A percentile compares a stretch with the other conserved stretches of the same genome.
Evolutionary conservation across 2,113 vertebrate genomes (phyloP).

Genomic region (Leptodactylus fuscus): DNA sequence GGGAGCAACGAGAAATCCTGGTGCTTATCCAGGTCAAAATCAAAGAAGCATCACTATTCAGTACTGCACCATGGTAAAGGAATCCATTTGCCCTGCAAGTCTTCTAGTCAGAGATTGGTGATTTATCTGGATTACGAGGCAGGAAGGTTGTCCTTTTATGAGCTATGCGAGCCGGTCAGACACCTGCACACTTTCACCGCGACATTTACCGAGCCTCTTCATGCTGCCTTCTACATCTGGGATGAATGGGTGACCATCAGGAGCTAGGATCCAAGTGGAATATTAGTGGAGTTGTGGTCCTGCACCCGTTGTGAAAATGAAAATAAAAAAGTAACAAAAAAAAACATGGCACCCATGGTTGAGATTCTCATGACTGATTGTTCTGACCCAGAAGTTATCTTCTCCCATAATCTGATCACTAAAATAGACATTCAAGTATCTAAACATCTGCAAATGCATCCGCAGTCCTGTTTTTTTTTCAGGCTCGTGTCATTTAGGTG

Average conservation of each 20-base stretch:
- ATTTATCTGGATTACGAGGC: conserved; percentile 30
- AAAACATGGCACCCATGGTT: no score
- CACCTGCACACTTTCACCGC: conserved; percentile 19
- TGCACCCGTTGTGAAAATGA: no score
- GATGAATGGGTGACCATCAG: background rate
- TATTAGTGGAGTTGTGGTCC: background rate
- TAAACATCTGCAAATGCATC: no score
- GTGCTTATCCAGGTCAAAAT: background rate
- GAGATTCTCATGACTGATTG: no score
- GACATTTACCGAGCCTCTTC: background rate
- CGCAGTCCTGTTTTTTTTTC: no score
- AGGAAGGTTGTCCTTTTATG: background rate
- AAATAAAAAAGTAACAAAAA: no score
- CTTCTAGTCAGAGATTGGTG: conserved; percentile 11
- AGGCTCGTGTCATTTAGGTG: no score
- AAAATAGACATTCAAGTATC: no score
- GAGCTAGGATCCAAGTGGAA: background rate
- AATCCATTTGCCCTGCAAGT: background rate
- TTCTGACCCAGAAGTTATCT: no score
- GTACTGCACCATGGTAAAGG: background rate
- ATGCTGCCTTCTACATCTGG: conserved; percentile 25
- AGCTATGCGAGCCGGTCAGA: background rate
- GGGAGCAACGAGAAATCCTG: conserved; percentile 35
- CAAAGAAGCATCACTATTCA: background rate
- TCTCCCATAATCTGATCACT: no score